These are phyloP conservation scores for Crotalus tigris DNA, from an alignment of 2,113 vertebrate genomes.

Conservation along the genomic window DNA sequence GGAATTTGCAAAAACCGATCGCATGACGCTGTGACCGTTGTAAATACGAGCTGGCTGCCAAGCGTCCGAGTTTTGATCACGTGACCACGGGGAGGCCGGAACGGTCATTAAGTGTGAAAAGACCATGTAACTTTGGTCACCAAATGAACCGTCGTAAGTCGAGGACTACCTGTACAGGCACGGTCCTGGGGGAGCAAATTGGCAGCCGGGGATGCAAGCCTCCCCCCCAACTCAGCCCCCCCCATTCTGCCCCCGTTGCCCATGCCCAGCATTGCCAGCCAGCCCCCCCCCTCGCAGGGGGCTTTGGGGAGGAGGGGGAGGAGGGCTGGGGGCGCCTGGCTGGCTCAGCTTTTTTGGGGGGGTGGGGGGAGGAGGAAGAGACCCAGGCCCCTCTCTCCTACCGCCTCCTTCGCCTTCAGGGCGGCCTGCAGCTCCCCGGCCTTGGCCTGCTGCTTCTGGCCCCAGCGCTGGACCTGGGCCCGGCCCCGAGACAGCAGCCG, in stretches of 20 bases:
- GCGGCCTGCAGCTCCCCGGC: conserved; percentile 70
- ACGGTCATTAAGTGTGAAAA: not conserved
- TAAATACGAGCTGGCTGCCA: not conserved
- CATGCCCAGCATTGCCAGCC: not conserved
- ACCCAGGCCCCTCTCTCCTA: conserved; percentile 47
- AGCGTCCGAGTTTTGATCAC: too few relatives aligned
- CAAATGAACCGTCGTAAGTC: not conserved
- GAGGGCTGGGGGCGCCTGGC: not conserved
- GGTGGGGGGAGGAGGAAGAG: not conserved
- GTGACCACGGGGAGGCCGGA: too few relatives aligned
- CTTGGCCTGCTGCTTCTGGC: conserved; percentile 71
- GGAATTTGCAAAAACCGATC: too few relatives aligned
- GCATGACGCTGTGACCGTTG: not conserved
- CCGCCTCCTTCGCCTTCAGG: conserved; percentile 71
- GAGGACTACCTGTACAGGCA: not conserved
- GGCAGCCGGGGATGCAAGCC: not conserved
- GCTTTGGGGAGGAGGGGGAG: not conserved
- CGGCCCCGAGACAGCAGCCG: conserved; percentile 62
- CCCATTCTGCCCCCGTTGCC: too few relatives aligned
- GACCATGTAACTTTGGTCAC: not conserved
- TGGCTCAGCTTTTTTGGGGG: not conserved
- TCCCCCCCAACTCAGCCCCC: not conserved
- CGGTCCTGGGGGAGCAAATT: too few relatives aligned
- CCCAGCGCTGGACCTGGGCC: conserved; percentile 61
- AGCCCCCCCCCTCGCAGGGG: not conserved